phyloP scores from a whole-genome alignment of 1,140 invertebrate genomes.

The Pemphigus obesinymphae region DNA sequence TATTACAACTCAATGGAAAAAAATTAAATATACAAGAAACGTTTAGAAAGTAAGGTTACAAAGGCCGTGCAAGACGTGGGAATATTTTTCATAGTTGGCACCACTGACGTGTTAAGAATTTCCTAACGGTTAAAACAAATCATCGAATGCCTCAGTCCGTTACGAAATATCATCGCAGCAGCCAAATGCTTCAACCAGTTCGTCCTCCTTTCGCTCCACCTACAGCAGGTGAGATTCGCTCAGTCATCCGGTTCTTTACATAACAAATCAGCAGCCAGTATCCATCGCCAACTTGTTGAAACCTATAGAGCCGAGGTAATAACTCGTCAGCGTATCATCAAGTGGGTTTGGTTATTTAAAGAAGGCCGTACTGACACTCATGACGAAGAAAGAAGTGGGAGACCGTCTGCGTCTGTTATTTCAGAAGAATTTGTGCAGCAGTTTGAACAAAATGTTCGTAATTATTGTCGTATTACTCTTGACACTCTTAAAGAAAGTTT shows the following conservation, averaged over 20 bases:
- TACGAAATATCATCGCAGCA: no score
- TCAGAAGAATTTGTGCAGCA: not conserved
- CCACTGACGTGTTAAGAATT: no score
- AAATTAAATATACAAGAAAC: no score
- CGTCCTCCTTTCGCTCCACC: no score
- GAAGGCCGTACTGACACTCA: not conserved
- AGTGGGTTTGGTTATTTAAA: not conserved
- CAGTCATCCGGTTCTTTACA: not conserved
- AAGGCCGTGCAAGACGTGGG: no score
- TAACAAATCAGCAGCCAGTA: not conserved
- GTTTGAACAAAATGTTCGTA: not conserved
- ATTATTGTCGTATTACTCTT: not conserved
- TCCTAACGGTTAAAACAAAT: no score
- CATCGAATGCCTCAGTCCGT: no score
- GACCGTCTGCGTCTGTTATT: not conserved
- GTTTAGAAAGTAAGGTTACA: no score
- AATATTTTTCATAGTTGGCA: no score
- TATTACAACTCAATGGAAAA: no score
- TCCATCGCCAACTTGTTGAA: not conserved
- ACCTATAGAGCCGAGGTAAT: constrained; percentile 18
- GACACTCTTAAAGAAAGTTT: not conserved
- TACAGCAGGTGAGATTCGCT: not conserved
- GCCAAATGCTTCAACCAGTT: no score
- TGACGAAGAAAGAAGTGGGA: not conserved
- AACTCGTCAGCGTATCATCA: not conserved